phyloP scores from a whole-genome alignment of 2,113 vertebrate species.

The Rhombomys opimus region DNA sequence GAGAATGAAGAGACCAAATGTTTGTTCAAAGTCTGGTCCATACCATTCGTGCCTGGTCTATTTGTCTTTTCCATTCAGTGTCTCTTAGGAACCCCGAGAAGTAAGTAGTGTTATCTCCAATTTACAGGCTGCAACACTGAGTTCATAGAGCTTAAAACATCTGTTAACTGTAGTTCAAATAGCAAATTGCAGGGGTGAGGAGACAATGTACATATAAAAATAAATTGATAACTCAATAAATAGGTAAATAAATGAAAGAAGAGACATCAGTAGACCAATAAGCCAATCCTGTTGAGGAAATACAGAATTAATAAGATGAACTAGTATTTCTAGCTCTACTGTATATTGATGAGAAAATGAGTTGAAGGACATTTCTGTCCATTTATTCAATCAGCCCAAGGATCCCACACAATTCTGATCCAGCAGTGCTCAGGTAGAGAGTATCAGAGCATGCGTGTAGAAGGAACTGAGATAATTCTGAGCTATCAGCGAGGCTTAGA shows the following conservation, averaged over 20 bases:
- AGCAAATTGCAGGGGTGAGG: not conserved
- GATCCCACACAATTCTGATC: not conserved
- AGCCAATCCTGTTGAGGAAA: not conserved
- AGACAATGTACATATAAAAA: not conserved
- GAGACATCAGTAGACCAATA: not conserved
- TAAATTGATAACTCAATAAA: not conserved
- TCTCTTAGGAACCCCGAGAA: not conserved
- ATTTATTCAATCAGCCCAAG: not conserved
- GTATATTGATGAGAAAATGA: not conserved
- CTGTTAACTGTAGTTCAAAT: not conserved
- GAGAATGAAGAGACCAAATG: not conserved
- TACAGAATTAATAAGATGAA: not conserved
- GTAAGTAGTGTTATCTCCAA: not conserved
- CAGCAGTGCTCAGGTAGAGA: not conserved
- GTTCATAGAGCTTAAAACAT: not conserved
- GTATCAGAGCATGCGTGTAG: not conserved
- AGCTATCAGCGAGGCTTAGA: not conserved
- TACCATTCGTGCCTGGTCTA: rapidly evolving
- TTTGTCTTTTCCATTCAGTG: not conserved
- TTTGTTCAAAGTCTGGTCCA: not conserved
- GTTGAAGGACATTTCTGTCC: not conserved
- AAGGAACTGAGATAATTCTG: not conserved
- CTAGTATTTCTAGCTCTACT: not conserved
- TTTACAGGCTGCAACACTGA: not conserved
- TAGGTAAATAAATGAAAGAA: not conserved